A percentile compares a stretch with the other conserved stretches of the same genome.
phyloP scores from a whole-genome alignment of 1,140 invertebrate genomes.

The Harpegnathos saltator region DNA sequence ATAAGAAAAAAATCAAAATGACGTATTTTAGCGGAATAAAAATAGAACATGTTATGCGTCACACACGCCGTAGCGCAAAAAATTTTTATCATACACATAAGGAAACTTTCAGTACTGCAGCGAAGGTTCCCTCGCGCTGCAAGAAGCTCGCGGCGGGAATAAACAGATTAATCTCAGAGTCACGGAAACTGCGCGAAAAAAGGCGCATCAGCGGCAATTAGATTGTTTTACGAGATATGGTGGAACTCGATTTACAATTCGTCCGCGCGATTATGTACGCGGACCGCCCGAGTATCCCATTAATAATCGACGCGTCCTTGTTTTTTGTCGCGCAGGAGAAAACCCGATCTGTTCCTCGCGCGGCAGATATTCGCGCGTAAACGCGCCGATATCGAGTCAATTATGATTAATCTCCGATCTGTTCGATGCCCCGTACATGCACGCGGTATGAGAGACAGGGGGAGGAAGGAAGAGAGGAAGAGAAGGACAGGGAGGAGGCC shows the following conservation, averaged over 20 bases:
- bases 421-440: background rate
- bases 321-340: constrained; percentile 12
- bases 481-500: background rate
- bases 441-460: no score
- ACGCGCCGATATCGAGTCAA: background rate
- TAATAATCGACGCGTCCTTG: constrained; percentile 24
- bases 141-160: background rate
- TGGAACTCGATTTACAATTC: constrained; percentile 7
- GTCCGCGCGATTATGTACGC: background rate
- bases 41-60: no score
- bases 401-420: constrained; percentile 57
- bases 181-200: background rate
- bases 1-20: no score
- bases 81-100: background rate
- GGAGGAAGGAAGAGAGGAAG: no score
- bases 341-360: background rate
- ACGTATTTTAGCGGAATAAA: no score
- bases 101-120: background rate
- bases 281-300: background rate
- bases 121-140: background rate
- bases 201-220: background rate
- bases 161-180: constrained; percentile 35
- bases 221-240: background rate
- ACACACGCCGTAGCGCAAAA: background rate
- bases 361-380: constrained; percentile 10